Conservation (phyloP, 2,888 invertebrate genomes). For the Hoplodrina blanda region DNA sequence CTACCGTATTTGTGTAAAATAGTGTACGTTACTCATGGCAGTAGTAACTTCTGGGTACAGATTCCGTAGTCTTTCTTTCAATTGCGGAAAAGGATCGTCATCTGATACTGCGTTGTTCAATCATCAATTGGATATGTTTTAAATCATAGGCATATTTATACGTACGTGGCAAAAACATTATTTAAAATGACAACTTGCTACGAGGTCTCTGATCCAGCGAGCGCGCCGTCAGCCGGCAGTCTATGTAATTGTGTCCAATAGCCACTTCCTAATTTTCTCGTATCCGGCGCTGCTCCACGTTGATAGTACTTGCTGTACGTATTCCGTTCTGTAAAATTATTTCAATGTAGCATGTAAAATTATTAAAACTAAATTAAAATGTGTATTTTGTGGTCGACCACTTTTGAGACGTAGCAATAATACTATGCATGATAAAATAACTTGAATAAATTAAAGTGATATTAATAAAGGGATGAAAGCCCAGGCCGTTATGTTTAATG, state of each 20-base stretch:
- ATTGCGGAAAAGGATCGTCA: background rate
- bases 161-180: slow-evolving; percentile 7
- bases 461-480: slow-evolving; percentile 58
- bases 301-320: slow-evolving; percentile 52
- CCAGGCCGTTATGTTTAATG: slow-evolving; percentile 64
- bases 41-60: background rate
- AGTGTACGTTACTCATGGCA: background rate
- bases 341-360: slow-evolving; percentile 13
- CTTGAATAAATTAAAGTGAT: slow-evolving; percentile 28
- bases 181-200: slow-evolving; percentile 33
- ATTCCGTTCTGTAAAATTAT: slow-evolving; percentile 47
- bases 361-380: background rate
- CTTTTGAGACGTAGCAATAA: slow-evolving; percentile 7
- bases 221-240: slow-evolving; percentile 53
- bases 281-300: slow-evolving; percentile 72
- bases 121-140: background rate
- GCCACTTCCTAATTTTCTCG: slow-evolving; percentile 88
- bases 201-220: slow-evolving; percentile 41
- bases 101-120: background rate
- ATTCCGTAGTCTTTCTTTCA: slow-evolving; percentile 1
- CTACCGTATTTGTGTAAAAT: background rate
- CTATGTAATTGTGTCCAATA: slow-evolving; percentile 86
- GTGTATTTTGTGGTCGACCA: background rate
- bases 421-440: slow-evolving; percentile 14
- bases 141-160: background rate